Percentiles rank a stretch among this genome's conserved stretches.
Evolutionary conservation across 2,797 vertebrate genomes (phyloP).

Genomic region (Acipenser transmontanus): DNA sequence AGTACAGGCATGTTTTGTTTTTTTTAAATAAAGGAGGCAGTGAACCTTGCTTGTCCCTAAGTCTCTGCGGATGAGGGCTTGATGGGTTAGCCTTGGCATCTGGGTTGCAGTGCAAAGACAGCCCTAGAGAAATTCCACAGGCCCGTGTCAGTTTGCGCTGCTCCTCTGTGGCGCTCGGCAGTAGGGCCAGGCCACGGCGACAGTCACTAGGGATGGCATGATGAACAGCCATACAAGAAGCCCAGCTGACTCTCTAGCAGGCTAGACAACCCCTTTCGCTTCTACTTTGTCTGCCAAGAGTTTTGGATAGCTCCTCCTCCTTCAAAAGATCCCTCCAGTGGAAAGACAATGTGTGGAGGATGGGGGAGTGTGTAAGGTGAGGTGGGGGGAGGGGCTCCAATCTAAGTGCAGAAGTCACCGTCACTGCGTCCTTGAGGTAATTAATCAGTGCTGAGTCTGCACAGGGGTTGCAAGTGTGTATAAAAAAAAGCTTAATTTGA

Average conservation of each 20-base stretch:
- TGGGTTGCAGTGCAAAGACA: constrained; percentile 58
- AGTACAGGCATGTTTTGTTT: constrained; percentile 25
- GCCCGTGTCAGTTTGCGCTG: constrained; percentile 59
- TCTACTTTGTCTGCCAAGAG: constrained; percentile 31
- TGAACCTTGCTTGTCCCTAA: constrained; percentile 32
- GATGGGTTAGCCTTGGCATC: constrained; percentile 56
- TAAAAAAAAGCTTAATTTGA: constrained; percentile 19
- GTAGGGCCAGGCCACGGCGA: constrained; percentile 54
- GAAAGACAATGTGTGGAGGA: constrained; percentile 6
- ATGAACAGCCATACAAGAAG: constrained; percentile 68
- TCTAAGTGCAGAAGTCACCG: constrained; percentile 36
- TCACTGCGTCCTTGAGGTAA: constrained; percentile 57
- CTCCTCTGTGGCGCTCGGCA: constrained; percentile 41
- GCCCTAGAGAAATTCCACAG: constrained; percentile 38
- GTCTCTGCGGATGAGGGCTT: constrained; percentile 36
- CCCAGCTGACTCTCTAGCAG: constrained; percentile 62
- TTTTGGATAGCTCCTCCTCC: constrained; percentile 9
- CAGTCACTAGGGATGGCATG: constrained; percentile 62
- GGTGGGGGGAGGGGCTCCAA: constrained; percentile 31
- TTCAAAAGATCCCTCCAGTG: constrained; percentile 22
- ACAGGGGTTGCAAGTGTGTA: constrained; percentile 22
- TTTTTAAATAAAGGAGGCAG: constrained; percentile 29
- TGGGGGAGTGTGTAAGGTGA: constrained; percentile 15
- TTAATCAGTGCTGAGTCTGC: constrained; percentile 51
- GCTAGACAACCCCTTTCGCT: constrained; percentile 43